A percentile compares a stretch with the other conserved stretches of the same genome.
phyloP scores from a whole-genome alignment of 2,888 invertebrate genomes.

The Bellardia bayeri region DNA sequence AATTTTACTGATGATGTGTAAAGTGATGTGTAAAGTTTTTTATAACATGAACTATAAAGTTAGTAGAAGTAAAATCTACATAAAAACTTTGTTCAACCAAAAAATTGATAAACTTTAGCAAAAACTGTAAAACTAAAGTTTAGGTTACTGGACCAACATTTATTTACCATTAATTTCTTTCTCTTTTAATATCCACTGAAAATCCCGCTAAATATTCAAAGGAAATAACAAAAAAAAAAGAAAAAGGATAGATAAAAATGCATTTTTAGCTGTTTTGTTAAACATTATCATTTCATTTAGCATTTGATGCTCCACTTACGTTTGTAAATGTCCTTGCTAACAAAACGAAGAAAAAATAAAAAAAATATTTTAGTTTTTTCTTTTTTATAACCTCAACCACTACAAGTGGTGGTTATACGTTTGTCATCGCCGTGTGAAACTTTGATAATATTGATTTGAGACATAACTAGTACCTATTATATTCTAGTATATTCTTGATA shows the following conservation, averaged over 20 bases:
- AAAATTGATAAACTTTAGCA: conserved; percentile 18
- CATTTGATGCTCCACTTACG: conserved; percentile 51
- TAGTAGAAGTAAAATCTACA: background rate
- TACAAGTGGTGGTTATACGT: too few relatives aligned
- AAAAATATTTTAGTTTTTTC: background rate
- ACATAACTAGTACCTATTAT: too few relatives aligned
- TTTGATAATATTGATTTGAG: too few relatives aligned
- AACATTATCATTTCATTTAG: conserved; percentile 50
- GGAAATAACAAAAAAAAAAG: background rate
- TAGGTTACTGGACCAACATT: conserved; percentile 29
- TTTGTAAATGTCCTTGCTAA: conserved; percentile 59
- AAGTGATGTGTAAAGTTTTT: conserved; percentile 75
- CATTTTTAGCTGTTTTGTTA: conserved; percentile 34
- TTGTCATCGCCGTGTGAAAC: too few relatives aligned
- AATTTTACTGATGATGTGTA: conserved; percentile 77
- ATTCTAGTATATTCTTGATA: too few relatives aligned
- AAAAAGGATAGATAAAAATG: background rate
- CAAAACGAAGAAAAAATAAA: background rate
- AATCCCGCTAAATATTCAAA: conserved; percentile 18
- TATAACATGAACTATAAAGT: conserved; percentile 68
- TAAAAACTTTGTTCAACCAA: background rate
- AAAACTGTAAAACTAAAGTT: conserved; percentile 4
- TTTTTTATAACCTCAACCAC: background rate
- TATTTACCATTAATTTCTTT: background rate
- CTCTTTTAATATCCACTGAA: background rate